A percentile compares a stretch with the other conserved stretches of the same genome.
These are phyloP conservation scores for Acronicta leporina DNA, from an alignment of 2,888 invertebrate genomes.

Conservation along the genomic window DNA sequence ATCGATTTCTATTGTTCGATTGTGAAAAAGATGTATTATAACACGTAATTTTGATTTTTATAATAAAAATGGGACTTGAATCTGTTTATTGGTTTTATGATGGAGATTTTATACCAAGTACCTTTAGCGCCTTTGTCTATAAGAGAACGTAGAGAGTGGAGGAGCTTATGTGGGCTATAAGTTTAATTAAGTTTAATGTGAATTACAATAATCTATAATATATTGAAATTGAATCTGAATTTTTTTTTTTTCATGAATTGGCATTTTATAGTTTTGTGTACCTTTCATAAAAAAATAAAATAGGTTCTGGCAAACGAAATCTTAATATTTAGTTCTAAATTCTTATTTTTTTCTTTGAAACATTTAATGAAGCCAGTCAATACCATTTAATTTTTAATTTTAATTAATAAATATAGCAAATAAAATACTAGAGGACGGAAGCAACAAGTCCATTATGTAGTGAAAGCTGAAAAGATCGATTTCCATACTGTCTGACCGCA, in stretches of 20 bases:
- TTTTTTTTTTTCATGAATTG: slow-evolving; percentile 88
- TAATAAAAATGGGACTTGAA: slow-evolving; percentile 89
- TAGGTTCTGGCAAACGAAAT: slow-evolving; percentile 29
- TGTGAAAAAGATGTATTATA: slow-evolving; percentile 87
- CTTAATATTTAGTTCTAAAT: slow-evolving; percentile 19
- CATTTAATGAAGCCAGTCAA: not conserved
- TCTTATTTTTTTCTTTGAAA: not conserved
- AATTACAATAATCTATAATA: slow-evolving; percentile 89
- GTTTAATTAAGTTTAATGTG: slow-evolving; percentile 89
- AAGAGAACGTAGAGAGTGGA: slow-evolving; percentile 84
- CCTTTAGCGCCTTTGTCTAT: slow-evolving; percentile 87
- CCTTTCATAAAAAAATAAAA: slow-evolving; percentile 57
- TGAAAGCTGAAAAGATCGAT: no score
- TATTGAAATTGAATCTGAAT: slow-evolving; percentile 89
- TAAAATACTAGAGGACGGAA: no score
- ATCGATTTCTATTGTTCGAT: slow-evolving; percentile 87
- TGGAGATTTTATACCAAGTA: slow-evolving; percentile 88
- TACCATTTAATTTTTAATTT: no score
- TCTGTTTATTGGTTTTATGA: slow-evolving; percentile 89
- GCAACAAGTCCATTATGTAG: no score
- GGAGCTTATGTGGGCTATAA: slow-evolving; percentile 88
- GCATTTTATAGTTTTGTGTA: slow-evolving; percentile 76
- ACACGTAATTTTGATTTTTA: slow-evolving; percentile 89
- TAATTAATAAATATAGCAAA: no score
- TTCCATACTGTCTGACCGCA: no score